These are phyloP conservation scores for Choloepus hoffmanni DNA, from an alignment of 2,113 vertebrate species.

Conservation along the genomic window DNA sequence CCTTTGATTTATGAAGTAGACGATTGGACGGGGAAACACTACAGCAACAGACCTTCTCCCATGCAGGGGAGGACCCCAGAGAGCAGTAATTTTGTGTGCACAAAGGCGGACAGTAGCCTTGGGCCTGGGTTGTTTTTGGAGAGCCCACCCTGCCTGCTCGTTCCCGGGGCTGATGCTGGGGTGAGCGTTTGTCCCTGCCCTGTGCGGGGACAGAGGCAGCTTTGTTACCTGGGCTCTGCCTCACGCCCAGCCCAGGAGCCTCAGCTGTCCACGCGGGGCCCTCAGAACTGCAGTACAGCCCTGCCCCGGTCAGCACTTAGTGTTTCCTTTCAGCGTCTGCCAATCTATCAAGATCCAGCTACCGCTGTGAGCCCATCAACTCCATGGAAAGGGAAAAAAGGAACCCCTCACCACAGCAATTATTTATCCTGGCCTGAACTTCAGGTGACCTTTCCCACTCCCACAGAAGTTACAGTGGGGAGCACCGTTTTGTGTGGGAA, in stretches of 20 bases:
- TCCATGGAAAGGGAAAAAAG: slow-evolving; percentile 90
- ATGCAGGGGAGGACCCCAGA: slow-evolving; percentile 85
- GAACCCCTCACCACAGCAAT: slow-evolving; percentile 92
- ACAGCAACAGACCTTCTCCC: slow-evolving; percentile 89
- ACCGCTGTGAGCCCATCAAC: slow-evolving; percentile 95
- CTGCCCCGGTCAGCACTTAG: slow-evolving; percentile 87
- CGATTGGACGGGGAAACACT: slow-evolving; percentile 89
- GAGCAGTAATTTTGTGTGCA: slow-evolving; percentile 90
- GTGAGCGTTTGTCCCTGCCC: slow-evolving; percentile 85
- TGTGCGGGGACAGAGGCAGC: slow-evolving; percentile 85
- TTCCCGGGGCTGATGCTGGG: slow-evolving; percentile 89
- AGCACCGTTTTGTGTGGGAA: slow-evolving; percentile 82
- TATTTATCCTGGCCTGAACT: slow-evolving; percentile 97
- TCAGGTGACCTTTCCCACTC: slow-evolving; percentile 92
- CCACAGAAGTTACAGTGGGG: slow-evolving; percentile 88
- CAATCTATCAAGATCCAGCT: slow-evolving; percentile 97
- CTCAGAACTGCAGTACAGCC: slow-evolving; percentile 85
- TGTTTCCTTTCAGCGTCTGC: slow-evolving; percentile 95
- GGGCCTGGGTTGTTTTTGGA: slow-evolving; percentile 91
- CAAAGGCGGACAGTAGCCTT: slow-evolving; percentile 88
- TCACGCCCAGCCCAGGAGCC: slow-evolving; percentile 86
- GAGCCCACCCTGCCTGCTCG: slow-evolving; percentile 85
- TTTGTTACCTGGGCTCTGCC: slow-evolving; percentile 86
- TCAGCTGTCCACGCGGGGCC: slow-evolving; percentile 83
- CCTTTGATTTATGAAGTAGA: slow-evolving; percentile 91